Percentiles rank a stretch among this genome's conserved stretches.
Conservation (phyloP, 2,888 invertebrate genomes). For the Clanis bilineata region DNA sequence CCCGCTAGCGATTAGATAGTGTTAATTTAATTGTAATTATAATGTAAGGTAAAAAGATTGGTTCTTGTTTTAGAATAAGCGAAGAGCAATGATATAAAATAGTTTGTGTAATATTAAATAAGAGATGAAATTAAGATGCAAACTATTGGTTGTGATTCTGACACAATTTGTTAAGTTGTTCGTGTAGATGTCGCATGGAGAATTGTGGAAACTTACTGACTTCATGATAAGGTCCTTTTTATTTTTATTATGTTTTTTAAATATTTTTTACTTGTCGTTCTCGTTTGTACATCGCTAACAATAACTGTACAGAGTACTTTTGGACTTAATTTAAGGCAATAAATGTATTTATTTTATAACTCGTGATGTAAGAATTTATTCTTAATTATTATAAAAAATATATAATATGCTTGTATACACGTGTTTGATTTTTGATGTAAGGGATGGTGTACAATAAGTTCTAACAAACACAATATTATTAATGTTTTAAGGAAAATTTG, state of each 20-base stretch:
- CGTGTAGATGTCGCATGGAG: constrained; percentile 65
- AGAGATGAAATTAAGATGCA: constrained; percentile 80
- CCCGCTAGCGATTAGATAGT: constrained; percentile 80
- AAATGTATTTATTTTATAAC: constrained; percentile 83
- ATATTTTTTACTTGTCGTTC: constrained; percentile 77
- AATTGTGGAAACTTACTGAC: constrained; percentile 66
- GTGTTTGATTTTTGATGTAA: constrained; percentile 60
- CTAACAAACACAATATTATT: background rate
- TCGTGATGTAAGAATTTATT: constrained; percentile 83
- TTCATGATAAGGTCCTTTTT: constrained; percentile 70
- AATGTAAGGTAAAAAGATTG: constrained; percentile 74
- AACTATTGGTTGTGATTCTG: constrained; percentile 82
- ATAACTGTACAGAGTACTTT: constrained; percentile 82
- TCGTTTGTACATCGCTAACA: constrained; percentile 82
- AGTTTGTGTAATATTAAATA: constrained; percentile 80
- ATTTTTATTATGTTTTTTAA: constrained; percentile 62
- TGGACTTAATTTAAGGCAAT: constrained; percentile 83
- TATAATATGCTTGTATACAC: constrained; percentile 80
- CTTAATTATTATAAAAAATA: constrained; percentile 82
- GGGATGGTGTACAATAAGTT: background rate
- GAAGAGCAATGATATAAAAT: constrained; percentile 82
- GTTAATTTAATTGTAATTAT: constrained; percentile 80
- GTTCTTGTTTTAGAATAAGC: constrained; percentile 81
- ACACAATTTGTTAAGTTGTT: constrained; percentile 82
- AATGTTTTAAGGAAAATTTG: background rate